Percentiles rank a stretch among this genome's conserved stretches.
phyloP scores from a whole-genome alignment of 2,888 invertebrate species.

The Vesta saturnalis region DNA sequence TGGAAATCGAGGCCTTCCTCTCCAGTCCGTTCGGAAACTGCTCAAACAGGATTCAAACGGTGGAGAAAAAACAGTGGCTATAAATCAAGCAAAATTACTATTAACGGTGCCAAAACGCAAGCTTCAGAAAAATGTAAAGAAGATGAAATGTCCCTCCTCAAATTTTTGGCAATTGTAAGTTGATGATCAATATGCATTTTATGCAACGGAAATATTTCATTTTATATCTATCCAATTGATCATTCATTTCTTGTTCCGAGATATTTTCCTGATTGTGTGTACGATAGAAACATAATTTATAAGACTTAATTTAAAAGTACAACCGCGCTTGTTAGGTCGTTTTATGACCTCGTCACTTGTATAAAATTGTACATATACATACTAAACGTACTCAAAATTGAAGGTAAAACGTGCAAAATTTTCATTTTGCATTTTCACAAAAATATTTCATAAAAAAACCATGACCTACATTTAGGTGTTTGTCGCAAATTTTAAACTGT shows the following conservation, averaged over 20 bases:
- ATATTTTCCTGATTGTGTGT: conserved; percentile 5
- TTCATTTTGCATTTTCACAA: not conserved
- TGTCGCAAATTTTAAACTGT: not conserved
- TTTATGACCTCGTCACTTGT: not conserved
- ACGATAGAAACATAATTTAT: conserved; percentile 2
- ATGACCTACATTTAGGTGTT: no score
- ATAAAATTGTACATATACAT: not conserved
- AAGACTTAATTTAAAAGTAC: conserved; percentile 1
- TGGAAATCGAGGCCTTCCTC: conserved; percentile 55
- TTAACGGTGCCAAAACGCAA: conserved; percentile 41
- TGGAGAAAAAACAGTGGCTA: conserved; percentile 54
- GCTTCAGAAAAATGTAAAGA: conserved; percentile 44
- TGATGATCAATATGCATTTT: no score
- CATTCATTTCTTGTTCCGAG: not conserved
- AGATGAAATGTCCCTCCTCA: conserved; percentile 68
- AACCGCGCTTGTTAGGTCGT: not conserved
- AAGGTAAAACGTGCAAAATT: conserved; percentile 12
- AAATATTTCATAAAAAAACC: not conserved
- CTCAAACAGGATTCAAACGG: conserved; percentile 58
- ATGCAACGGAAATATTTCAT: no score
- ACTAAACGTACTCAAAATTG: not conserved
- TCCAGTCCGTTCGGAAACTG: conserved; percentile 49
- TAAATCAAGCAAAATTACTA: conserved; percentile 48
- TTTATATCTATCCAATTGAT: not conserved
- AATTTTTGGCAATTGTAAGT: conserved; percentile 85